Evolutionary conservation across 1,140 invertebrate species (phyloP), one percentile per base, ranked within the genome.

Genomic region (Amphibalanus amphitrite): DNA sequence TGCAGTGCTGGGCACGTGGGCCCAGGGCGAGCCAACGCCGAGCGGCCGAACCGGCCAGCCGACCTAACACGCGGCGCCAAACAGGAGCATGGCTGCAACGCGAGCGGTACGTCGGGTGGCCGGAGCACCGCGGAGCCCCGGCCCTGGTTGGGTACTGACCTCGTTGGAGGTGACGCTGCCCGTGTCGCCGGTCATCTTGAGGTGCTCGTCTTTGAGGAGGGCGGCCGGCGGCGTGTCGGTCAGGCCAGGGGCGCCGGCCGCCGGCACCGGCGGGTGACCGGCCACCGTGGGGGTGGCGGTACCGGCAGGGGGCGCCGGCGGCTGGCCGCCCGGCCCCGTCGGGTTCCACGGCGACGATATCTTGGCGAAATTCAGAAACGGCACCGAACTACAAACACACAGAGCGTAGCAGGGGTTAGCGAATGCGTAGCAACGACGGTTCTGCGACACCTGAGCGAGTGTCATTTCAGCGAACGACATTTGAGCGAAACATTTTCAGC

Each of bases 291-390:
- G 65, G 3, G 65, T 67, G 65, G 65, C 65, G 10, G 65, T 67
- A 26, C 65, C 65, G 65, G 65, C n/a, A 10, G 65, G 65, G n/a
- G 65, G 65, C n/a, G 65, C 65, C 28, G 65, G 26, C 65, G 65
- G 28, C 65, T 67, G 65, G 3, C 10, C 10, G 8, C 65, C 65
- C 10, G 65, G n/a, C 65, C n/a, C 65, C 28, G 28, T 67, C 65
- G 65, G 65, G 26, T 26, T 6, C 65, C 65, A 67, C 65, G 65
- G 65, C n/a, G 65, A 67, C 65, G 65, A 67, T 67, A 67, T 67
- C 65, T 67, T 67, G 65, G 65, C n/a, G 26, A 67, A 28, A 28
- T 67, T 67, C 23, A 67, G 65, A 10, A 67, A 67, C 65, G 65
- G 65, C 20, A 67, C 65, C 15, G 65, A 67, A 67, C 65, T 67